Conservation (phyloP, 2,113 vertebrate genomes). For the Rattus norvegicus region DNA sequence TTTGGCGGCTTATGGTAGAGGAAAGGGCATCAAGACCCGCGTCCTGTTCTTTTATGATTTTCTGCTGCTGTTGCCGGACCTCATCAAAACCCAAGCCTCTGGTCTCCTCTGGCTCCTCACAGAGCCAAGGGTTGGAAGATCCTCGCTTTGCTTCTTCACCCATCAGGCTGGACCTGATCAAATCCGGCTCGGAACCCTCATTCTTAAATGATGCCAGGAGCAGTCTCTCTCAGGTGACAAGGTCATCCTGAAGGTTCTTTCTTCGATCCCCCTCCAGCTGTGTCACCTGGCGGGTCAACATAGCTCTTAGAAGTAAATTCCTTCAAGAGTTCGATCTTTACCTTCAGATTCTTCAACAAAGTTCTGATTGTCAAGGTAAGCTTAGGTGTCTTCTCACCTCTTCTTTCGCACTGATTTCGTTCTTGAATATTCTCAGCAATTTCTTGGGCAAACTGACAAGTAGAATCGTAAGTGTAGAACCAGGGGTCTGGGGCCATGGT, state of each 20-base stretch:
- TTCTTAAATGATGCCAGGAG: constrained; percentile 93
- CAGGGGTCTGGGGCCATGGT: constrained; percentile 86
- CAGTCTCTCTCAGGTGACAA: constrained; percentile 93
- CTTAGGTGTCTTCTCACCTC: constrained; percentile 93
- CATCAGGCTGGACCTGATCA: constrained; percentile 93
- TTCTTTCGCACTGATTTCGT: constrained; percentile 91
- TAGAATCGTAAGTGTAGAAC: constrained; percentile 92
- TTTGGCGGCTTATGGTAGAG: constrained; percentile 94
- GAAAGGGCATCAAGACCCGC: constrained; percentile 95
- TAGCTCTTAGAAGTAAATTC: constrained; percentile 92
- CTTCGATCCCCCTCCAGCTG: constrained; percentile 96
- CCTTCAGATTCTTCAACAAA: constrained; percentile 93
- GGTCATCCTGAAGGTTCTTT: constrained; percentile 95
- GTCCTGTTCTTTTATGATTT: constrained; percentile 95
- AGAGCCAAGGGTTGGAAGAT: constrained; percentile 92
- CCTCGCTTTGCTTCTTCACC: constrained; percentile 82
- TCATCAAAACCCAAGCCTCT: constrained; percentile 91
- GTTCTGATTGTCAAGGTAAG: constrained; percentile 93
- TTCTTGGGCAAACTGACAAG: constrained; percentile 94
- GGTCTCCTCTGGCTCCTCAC: constrained; percentile 95
- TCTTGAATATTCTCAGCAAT: constrained; percentile 95
- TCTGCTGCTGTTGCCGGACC: constrained; percentile 94
- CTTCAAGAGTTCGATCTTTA: constrained; percentile 92
- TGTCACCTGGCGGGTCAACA: constrained; percentile 92
- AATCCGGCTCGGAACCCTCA: constrained; percentile 88